Percentiles rank a stretch among this genome's conserved stretches.
These are phyloP conservation scores for Anhinga rufa DNA, from an alignment of 2,113 vertebrate genomes.

Conservation along the genomic window DNA sequence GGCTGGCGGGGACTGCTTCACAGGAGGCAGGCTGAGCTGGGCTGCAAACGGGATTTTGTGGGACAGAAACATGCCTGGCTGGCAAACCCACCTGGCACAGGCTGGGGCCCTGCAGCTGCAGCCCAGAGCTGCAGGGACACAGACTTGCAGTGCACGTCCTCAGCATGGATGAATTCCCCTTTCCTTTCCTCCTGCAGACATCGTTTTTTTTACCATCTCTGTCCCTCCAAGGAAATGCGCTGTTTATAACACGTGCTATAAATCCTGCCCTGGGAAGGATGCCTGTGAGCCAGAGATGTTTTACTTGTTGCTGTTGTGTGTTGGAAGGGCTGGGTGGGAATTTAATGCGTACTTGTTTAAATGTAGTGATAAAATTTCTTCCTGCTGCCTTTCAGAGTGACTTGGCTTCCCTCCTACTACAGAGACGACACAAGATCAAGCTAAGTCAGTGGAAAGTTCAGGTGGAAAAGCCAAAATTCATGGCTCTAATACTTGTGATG, in stretches of 20 bases:
- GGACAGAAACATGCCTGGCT: neutral
- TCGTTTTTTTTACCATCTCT: rapidly evolving
- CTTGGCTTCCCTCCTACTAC: neutral
- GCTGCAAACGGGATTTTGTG: neutral
- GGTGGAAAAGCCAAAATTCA: neutral
- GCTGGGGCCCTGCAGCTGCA: neutral
- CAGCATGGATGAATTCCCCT: neutral
- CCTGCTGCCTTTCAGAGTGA: neutral
- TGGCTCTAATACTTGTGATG: neutral
- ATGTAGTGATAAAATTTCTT: neutral
- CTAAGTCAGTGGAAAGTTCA: neutral
- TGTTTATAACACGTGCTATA: too few relatives aligned
- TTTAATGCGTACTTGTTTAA: neutral
- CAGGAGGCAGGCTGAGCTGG: neutral
- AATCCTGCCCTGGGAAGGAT: neutral
- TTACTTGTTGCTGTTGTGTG: neutral
- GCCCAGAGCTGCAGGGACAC: neutral
- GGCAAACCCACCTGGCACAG: neutral
- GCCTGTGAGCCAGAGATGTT: neutral
- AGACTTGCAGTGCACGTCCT: neutral
- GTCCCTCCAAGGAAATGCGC: neutral
- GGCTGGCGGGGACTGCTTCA: neutral
- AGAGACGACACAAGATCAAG: neutral
- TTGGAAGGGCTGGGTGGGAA: neutral
- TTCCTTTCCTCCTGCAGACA: neutral